Evolutionary conservation across 1,140 invertebrate species (phyloP).

Genomic region (Rhopalosiphum padi): DNA sequence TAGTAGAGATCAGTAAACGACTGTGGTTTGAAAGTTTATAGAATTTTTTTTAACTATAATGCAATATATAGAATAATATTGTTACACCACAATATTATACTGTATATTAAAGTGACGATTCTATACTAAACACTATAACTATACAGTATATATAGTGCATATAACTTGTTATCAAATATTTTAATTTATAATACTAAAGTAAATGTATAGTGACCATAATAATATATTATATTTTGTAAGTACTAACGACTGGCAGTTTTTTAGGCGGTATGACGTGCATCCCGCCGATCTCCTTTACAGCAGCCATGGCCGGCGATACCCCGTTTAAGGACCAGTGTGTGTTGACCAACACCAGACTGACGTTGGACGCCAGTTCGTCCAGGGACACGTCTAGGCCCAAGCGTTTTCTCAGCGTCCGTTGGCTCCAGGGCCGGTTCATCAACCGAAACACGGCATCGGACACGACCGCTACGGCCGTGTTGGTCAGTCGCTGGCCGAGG

Average conservation of each 20-base stretch:
- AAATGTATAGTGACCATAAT: neutral
- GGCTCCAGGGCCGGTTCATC: neutral
- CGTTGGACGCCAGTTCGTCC: conserved; percentile 67
- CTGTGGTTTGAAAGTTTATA: too few relatives aligned
- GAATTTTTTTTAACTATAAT: too few relatives aligned
- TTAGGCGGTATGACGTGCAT: conserved; percentile 70
- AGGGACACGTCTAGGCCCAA: conserved; percentile 61
- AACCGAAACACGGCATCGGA: neutral
- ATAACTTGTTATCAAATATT: too few relatives aligned
- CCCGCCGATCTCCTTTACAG: conserved; percentile 72
- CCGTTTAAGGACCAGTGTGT: conserved; percentile 71
- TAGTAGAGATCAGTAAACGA: too few relatives aligned
- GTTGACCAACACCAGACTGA: conserved; percentile 71
- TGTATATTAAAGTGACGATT: too few relatives aligned
- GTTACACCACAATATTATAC: too few relatives aligned
- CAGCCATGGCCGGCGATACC: conserved; percentile 68
- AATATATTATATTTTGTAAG: too few relatives aligned
- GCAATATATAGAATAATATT: too few relatives aligned
- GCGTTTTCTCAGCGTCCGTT: neutral
- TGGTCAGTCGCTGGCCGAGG: conserved; percentile 57
- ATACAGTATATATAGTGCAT: too few relatives aligned
- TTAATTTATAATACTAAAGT: too few relatives aligned
- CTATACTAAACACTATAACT: too few relatives aligned
- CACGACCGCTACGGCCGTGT: conserved; percentile 23
- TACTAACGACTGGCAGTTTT: conserved; percentile 66